Percentiles rank a stretch among this genome's conserved stretches.
Evolutionary conservation across 2,797 vertebrate genomes (phyloP).

Genomic region (Centroberyx gerrardi): DNA sequence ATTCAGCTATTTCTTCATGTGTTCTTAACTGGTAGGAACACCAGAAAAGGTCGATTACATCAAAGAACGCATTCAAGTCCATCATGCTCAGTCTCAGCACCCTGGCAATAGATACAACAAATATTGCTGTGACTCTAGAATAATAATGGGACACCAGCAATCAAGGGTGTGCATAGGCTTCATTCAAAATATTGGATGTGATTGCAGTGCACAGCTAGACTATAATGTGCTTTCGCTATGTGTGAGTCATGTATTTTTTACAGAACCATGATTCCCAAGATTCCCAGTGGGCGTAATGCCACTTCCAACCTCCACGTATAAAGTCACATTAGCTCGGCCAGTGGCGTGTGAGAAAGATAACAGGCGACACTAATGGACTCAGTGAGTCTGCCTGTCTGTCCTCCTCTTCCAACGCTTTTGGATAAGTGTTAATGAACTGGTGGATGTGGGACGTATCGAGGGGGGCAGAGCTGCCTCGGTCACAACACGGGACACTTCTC

Average conservation of each 20-base stretch:
- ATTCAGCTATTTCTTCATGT: no score
- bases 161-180: background rate
- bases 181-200: background rate
- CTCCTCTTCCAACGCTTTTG: background rate
- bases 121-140: background rate
- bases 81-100: background rate
- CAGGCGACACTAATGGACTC: background rate
- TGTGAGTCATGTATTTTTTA: conserved; percentile 2
- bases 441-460: background rate
- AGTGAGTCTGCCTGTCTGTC: conserved; percentile 5
- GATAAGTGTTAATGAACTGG: conserved; percentile 14
- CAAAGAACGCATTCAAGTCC: no score
- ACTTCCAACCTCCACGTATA: background rate
- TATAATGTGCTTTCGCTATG: background rate
- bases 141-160: background rate
- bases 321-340: background rate
- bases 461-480: background rate
- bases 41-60: no score
- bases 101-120: background rate
- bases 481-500: background rate
- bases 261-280: conserved; percentile 1
- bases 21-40: no score
- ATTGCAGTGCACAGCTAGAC: background rate
- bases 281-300: conserved; percentile 3
- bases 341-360: conserved; percentile 3